Conservation (phyloP, 2,113 vertebrate species). For the Numida meleagris region DNA sequence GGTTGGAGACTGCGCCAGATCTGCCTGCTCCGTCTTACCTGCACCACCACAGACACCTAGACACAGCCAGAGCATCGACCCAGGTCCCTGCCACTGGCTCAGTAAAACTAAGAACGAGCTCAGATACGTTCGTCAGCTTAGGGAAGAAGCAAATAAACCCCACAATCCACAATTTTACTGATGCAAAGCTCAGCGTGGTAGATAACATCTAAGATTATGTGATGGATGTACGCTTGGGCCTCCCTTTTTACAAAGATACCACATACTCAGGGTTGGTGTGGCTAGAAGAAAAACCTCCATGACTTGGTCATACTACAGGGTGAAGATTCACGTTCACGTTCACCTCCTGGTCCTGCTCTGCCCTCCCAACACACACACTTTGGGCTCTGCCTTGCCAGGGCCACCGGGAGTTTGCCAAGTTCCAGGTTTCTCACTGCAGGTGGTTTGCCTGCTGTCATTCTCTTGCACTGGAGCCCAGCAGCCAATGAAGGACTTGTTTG, state of each 20-base stretch:
- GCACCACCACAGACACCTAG: not conserved
- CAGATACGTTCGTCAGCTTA: not conserved
- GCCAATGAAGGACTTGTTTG: not conserved
- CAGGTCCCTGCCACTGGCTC: not conserved
- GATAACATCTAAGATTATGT: not conserved
- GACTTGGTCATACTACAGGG: not conserved
- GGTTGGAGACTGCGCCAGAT: not conserved
- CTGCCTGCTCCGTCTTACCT: not conserved
- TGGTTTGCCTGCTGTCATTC: accelerated
- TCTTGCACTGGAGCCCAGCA: not conserved
- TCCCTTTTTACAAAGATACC: not conserved
- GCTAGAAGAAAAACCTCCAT: not conserved
- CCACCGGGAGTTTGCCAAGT: not conserved
- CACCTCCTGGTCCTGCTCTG: not conserved
- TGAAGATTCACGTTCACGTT: not conserved
- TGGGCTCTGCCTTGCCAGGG: not conserved
- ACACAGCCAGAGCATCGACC: not conserved
- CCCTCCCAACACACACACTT: not conserved
- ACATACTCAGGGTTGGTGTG: not conserved
- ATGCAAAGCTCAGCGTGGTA: not conserved
- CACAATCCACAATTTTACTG: not conserved
- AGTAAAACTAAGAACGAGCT: not conserved
- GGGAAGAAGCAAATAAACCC: not conserved
- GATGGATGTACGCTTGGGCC: not conserved
- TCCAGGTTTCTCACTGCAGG: not conserved